Evolutionary conservation across 2,888 invertebrate species (phyloP), one percentile per base, ranked within the genome.

Genomic region (Pogonocherus hispidulus): DNA sequence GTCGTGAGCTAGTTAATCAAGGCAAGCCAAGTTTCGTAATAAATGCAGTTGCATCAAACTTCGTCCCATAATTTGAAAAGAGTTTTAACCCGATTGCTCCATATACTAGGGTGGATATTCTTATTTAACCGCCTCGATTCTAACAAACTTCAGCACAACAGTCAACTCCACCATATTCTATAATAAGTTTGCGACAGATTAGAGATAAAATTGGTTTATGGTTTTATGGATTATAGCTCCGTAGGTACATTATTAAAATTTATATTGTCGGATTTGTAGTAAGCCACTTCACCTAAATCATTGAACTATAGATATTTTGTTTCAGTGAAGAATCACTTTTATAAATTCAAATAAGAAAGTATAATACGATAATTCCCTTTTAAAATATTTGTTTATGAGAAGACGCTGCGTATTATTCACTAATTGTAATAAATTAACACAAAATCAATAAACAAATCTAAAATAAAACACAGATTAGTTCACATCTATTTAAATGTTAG

Each of bases 1-100:
- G 3, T 18, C 3, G 32, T 19, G 18, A 49, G 19, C 49, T 18
- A 18, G 16, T 6, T 52, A 52, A 32, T 52, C 52, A 52, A 32
- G 49, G 14, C 14, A 3, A 27, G 4, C 14, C 5, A 52, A 52
- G 52, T 52, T 52, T 52, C 32, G n/a, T 51, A 51, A 52, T 32
- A 52, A 52, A 32, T 52, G 52, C 52, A 52, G 52, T 52, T 52
- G 52, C 52, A 52, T 18, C 32, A 52, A 52, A 52, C 52, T 52
- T 27, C 32, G 8, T 19, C 19, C 32, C 32, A 32, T 32, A 52
- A 52, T 52, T 52, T 27, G 52, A 52, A 52, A 52, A 52, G 18
- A 52, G 32, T 52, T 52, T 52, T 52, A 52, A 52, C 52, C 32
- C 32, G 52, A 52, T 52, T 51, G 22, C 51, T 14, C n/a, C 51